Conservation (phyloP, 2,888 invertebrate species). For the Dusona sp. region DNA sequence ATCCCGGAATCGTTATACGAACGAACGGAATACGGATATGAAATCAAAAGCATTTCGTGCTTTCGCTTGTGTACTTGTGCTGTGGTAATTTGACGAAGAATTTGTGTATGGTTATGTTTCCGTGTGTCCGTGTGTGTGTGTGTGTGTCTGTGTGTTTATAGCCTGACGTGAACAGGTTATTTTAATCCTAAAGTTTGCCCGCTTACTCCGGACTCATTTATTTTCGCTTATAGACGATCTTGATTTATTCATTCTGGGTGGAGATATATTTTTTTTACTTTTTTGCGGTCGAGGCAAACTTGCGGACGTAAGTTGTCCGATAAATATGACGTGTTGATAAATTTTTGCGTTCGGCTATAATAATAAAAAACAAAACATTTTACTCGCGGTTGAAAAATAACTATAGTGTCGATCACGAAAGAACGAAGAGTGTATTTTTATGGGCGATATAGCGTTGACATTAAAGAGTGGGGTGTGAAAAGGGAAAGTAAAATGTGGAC, state of each 20-base stretch:
- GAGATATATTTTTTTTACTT: background rate
- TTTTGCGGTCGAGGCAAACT: background rate
- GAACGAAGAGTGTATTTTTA: constrained; percentile 33
- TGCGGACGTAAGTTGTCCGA: background rate
- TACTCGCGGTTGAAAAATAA: background rate
- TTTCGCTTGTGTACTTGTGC: background rate
- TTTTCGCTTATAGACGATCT: constrained; percentile 5
- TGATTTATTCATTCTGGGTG: background rate
- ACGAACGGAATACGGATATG: background rate
- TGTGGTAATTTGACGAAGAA: background rate
- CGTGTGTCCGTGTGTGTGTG: background rate
- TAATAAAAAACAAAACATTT: background rate
- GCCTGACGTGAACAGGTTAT: constrained; percentile 15
- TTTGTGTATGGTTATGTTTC: background rate
- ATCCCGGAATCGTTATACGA: background rate
- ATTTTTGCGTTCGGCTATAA: background rate
- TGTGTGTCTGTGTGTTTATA: background rate
- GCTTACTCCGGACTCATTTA: constrained; percentile 13
- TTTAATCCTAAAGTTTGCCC: constrained; percentile 18
- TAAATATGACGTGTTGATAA: background rate
- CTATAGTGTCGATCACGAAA: background rate
- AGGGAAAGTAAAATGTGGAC: constrained; percentile 18
- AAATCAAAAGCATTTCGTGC: background rate
- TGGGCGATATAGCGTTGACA: background rate
- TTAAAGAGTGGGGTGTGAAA: background rate